Conservation (phyloP, 1,140 invertebrate species). For the Ostrea denselamellosa region DNA sequence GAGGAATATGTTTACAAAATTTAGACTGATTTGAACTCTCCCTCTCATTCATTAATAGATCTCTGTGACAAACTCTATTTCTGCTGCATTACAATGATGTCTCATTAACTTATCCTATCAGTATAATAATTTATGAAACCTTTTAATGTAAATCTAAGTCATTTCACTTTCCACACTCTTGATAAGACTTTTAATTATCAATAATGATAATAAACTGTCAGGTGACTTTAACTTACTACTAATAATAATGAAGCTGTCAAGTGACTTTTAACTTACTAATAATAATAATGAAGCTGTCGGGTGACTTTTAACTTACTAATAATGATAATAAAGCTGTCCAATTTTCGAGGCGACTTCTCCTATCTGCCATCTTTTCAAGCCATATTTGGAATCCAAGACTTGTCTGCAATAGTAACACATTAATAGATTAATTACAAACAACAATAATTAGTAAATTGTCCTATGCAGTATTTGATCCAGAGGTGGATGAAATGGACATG, state of each 20-base stretch:
- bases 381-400: constrained; percentile 95
- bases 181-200: too few species aligned
- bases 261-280: too few species aligned
- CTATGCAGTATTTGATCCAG: too few species aligned
- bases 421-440: not conserved
- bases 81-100: not conserved
- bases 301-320: constrained; percentile 88
- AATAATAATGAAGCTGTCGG: too few species aligned
- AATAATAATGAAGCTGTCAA: constrained; percentile 96
- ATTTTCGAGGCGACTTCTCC: constrained; percentile 99
- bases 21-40: not conserved
- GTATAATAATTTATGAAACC: too few species aligned
- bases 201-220: too few species aligned
- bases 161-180: too few species aligned
- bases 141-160: too few species aligned
- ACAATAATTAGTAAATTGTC: too few species aligned
- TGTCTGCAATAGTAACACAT: constrained; percentile 80
- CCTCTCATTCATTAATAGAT: not conserved
- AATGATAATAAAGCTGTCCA: constrained; percentile 99
- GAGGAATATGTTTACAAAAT: not conserved
- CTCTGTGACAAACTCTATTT: not conserved
- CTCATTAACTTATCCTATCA: not conserved
- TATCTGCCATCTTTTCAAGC: constrained; percentile 98
- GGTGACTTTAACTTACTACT: not conserved
- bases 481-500: too few species aligned